Evolutionary conservation across 2,113 vertebrate genomes (phyloP).

Genomic region (Semnopithecus entellus): DNA sequence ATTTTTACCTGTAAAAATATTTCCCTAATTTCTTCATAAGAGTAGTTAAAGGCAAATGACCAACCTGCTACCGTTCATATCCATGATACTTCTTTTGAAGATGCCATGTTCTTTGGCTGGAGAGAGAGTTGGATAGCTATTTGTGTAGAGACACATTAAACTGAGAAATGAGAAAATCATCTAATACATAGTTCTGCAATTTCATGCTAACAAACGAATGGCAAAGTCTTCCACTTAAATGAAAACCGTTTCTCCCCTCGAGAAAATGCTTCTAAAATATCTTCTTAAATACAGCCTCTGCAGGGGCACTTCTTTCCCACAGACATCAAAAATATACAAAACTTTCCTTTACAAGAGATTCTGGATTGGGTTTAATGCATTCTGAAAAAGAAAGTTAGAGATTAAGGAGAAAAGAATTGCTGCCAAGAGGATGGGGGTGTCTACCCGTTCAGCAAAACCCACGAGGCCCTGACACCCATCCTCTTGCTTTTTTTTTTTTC

Average conservation of each 20-base stretch:
- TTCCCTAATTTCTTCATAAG: background rate
- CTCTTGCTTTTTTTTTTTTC: background rate
- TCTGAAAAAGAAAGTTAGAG: constrained; percentile 61
- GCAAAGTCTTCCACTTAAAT: constrained; percentile 31
- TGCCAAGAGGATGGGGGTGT: constrained; percentile 42
- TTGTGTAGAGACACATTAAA: background rate
- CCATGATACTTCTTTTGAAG: background rate
- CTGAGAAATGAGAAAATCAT: background rate
- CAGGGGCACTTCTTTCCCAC: constrained; percentile 67
- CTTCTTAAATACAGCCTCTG: constrained; percentile 49
- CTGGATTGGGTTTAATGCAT: constrained; percentile 55
- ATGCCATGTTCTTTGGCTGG: background rate
- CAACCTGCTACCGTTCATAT: background rate
- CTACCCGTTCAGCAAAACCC: constrained; percentile 67
- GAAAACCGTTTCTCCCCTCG: background rate
- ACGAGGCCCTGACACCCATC: constrained; percentile 61
- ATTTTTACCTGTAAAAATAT: background rate
- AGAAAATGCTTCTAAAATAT: constrained; percentile 52
- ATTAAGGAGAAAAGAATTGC: constrained; percentile 72
- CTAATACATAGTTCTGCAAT: background rate
- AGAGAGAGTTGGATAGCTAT: background rate
- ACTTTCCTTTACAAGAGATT: constrained; percentile 49
- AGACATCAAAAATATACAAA: constrained; percentile 70
- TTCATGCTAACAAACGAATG: background rate
- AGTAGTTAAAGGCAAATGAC: background rate